Evolutionary conservation across 2,113 vertebrate species (phyloP).

Genomic region (Crotophaga sulcirostris): DNA sequence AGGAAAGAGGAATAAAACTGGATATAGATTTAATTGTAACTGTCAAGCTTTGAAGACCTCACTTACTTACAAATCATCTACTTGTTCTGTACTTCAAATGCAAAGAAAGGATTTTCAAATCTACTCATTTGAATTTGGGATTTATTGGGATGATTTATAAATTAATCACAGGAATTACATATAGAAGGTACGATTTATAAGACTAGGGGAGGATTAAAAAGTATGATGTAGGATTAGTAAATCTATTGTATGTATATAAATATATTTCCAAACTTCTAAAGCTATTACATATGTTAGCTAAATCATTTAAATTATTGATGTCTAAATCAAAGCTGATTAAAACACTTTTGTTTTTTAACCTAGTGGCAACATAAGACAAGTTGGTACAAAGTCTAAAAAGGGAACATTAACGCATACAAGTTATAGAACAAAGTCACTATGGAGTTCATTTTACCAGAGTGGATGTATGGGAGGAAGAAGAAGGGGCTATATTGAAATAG

Average conservation of each 20-base stretch:
- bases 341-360: background rate
- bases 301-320: background rate
- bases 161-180: slow-evolving; percentile 25
- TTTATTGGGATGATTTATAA: slow-evolving; percentile 23
- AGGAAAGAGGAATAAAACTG: background rate
- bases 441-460: background rate
- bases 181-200: background rate
- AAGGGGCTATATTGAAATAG: background rate
- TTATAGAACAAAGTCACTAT: background rate
- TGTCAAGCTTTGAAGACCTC: background rate
- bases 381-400: background rate
- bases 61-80: background rate
- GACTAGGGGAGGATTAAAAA: background rate
- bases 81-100: background rate
- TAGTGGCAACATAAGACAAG: background rate
- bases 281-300: background rate
- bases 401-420: background rate
- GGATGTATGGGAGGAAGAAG: background rate
- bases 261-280: background rate
- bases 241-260: background rate
- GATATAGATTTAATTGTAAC: background rate
- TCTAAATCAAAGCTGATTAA: background rate
- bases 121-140: slow-evolving; percentile 6
- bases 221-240: background rate
- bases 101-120: slow-evolving; percentile 10